These are phyloP conservation scores for Vanacampus margaritifer DNA, from an alignment of 2,113 vertebrate species.

Conservation along the genomic window DNA sequence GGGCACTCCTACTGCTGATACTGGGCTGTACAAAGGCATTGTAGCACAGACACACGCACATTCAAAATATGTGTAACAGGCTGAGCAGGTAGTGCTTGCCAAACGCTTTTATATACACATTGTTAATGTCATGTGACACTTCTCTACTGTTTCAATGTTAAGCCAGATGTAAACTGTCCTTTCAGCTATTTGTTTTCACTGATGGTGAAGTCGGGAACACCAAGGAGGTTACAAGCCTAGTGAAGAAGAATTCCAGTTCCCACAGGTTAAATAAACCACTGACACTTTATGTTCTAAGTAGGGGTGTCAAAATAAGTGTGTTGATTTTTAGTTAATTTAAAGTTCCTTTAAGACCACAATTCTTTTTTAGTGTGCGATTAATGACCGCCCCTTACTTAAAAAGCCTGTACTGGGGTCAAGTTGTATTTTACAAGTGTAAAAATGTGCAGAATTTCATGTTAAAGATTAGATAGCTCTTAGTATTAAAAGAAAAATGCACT, in stretches of 20 bases:
- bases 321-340: no score
- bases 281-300: not conserved
- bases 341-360: no score
- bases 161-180: slow-evolving; percentile 1
- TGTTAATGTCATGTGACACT: not conserved
- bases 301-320: no score
- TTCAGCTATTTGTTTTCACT: slow-evolving; percentile 84
- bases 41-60: not conserved
- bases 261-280: slow-evolving; percentile 71
- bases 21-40: not conserved
- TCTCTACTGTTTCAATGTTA: not conserved
- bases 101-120: not conserved
- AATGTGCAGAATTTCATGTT: no score
- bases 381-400: no score
- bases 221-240: slow-evolving; percentile 71
- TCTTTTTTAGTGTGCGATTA: no score
- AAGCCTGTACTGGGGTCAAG: no score
- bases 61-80: not conserved
- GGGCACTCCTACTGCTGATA: not conserved
- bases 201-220: slow-evolving; percentile 82
- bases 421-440: no score
- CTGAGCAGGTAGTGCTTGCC: not conserved
- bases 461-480: no score
- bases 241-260: slow-evolving; percentile 61
- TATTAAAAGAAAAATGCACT: no score